Conservation (phyloP, 1,140 invertebrate genomes). For the Ericerus pela region DNA sequence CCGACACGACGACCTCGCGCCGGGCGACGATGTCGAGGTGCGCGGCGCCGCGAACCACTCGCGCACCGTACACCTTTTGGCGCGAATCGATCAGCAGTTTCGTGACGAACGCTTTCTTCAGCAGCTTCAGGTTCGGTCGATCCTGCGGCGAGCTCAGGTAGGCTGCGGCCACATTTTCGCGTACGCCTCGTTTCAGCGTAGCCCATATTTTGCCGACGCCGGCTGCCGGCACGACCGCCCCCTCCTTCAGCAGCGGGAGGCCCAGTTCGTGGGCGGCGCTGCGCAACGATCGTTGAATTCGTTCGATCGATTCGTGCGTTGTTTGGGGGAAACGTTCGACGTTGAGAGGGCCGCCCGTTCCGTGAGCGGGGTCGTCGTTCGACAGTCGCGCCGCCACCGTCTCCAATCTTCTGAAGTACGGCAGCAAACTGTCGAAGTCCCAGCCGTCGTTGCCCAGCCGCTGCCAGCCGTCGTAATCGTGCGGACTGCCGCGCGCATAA, state of each 20-base stretch:
- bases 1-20: constrained; percentile 57
- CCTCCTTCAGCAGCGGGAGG: constrained; percentile 35
- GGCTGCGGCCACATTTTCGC: constrained; percentile 43
- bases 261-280: constrained; percentile 39
- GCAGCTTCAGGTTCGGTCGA: constrained; percentile 46
- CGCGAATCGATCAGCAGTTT: constrained; percentile 49
- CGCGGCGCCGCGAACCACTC: constrained; percentile 44
- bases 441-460: constrained; percentile 34
- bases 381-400: constrained; percentile 30
- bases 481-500: constrained; percentile 58
- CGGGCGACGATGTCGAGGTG: constrained; percentile 46
- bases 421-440: constrained; percentile 57
- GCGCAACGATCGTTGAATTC: constrained; percentile 37
- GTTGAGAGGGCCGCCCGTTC: constrained; percentile 47
- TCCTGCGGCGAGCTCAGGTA: constrained; percentile 53
- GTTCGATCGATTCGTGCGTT: constrained; percentile 41
- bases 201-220: constrained; percentile 44
- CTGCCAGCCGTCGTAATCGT: constrained; percentile 28
- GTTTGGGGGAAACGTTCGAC: constrained; percentile 46
- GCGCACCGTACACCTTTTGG: constrained; percentile 53
- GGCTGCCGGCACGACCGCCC: constrained; percentile 44
- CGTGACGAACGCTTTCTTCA: constrained; percentile 45
- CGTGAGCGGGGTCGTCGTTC: constrained; percentile 25
- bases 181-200: constrained; percentile 44
- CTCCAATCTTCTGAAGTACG: constrained; percentile 62